These are phyloP conservation scores for Candoia aspera DNA, from an alignment of 2,113 vertebrate genomes.

Conservation along the genomic window DNA sequence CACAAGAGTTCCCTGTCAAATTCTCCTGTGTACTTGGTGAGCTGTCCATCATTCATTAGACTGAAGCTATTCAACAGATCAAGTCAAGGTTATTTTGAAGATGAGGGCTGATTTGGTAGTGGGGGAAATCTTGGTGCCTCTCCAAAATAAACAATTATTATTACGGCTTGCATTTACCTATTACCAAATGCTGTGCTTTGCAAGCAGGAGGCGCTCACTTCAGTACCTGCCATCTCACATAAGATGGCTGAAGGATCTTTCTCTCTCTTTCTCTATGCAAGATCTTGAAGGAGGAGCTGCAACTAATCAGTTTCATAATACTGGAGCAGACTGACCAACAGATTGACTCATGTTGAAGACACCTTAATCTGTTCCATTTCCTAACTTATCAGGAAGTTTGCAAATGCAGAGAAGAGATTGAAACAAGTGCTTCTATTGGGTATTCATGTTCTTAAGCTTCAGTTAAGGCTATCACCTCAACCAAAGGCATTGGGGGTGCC, in stretches of 20 bases:
- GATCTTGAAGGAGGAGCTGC: neutral
- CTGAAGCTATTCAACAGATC: neutral
- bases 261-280: neutral
- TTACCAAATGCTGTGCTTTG: neutral
- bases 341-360: neutral
- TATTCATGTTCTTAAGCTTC: neutral
- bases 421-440: neutral
- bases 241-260: neutral
- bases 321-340: neutral
- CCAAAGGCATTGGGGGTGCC: neutral
- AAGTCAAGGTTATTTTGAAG: neutral
- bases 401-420: neutral
- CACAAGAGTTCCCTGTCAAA: neutral
- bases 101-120: neutral
- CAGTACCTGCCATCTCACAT: neutral
- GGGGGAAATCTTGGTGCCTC: neutral
- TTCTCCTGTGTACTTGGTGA: neutral
- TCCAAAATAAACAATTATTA: no score
- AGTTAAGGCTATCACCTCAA: neutral
- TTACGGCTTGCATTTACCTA: neutral
- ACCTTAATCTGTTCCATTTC: neutral
- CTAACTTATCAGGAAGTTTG: neutral
- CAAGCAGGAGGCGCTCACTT: neutral
- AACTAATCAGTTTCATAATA: neutral
- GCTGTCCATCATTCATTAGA: conserved; percentile 12